phyloP scores from a whole-genome alignment of 2,888 invertebrate genomes.

The Nysson spinosus region DNA sequence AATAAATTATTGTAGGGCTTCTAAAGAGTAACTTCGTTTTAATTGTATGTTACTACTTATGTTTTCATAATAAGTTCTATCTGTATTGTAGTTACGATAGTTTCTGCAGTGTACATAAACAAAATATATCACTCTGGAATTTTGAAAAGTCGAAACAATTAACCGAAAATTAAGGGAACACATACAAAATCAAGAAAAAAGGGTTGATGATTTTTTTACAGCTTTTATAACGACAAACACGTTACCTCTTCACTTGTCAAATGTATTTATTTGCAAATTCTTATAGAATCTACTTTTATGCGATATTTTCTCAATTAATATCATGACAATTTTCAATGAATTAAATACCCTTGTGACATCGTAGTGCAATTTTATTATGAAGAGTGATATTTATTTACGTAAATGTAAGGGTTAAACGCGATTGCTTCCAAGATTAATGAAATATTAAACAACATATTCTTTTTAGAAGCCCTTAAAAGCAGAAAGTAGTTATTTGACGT shows the following conservation, averaged over 20 bases:
- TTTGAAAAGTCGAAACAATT: neutral
- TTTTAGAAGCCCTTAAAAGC: slow-evolving; percentile 69
- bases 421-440: slow-evolving; percentile 14
- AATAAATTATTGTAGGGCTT: slow-evolving; percentile 65
- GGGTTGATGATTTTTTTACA: slow-evolving; percentile 1
- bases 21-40: slow-evolving; percentile 57
- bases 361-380: slow-evolving; percentile 47
- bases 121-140: slow-evolving; percentile 29
- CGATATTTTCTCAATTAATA: slow-evolving; percentile 17
- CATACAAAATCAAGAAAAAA: neutral
- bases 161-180: slow-evolving; percentile 4
- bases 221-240: neutral
- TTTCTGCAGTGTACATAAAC: slow-evolving; percentile 10
- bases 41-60: slow-evolving; percentile 23
- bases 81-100: slow-evolving; percentile 10
- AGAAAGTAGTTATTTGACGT: slow-evolving; percentile 65
- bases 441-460: slow-evolving; percentile 29
- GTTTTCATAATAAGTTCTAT: slow-evolving; percentile 26
- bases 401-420: slow-evolving; percentile 25
- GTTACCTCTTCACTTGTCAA: neutral
- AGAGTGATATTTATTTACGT: slow-evolving; percentile 51
- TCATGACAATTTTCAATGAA: slow-evolving; percentile 24
- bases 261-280: slow-evolving; percentile 15
- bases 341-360: slow-evolving; percentile 29
- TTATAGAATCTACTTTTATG: slow-evolving; percentile 20